Percentiles rank a stretch among this genome's conserved stretches.
Conservation (phyloP, 1,140 invertebrate species). For the Steinernema feltiae region DNA sequence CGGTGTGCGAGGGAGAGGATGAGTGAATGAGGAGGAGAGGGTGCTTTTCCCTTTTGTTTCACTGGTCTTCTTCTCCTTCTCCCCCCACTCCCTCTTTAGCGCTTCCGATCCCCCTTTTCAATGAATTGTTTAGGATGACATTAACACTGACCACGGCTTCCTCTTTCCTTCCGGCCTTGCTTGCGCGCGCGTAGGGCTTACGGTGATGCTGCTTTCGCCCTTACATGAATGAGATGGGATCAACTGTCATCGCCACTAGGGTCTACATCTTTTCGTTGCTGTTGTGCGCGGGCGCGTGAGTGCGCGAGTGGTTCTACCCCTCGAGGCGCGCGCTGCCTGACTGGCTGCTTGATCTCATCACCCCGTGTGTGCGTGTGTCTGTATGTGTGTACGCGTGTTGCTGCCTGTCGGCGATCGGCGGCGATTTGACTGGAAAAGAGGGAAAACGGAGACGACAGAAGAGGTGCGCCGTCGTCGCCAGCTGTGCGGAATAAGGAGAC, state of each 20-base stretch:
- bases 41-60: neutral
- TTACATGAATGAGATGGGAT: no score
- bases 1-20: no score
- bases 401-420: neutral
- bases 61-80: neutral
- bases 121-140: constrained; percentile 8
- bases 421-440: neutral
- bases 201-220: neutral
- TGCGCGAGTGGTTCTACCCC: neutral
- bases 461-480: neutral
- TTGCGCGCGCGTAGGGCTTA: neutral
- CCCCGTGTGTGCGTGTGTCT: neutral
- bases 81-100: neutral
- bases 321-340: neutral
- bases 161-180: neutral
- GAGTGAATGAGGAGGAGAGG: no score
- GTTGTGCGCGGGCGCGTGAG: neutral
- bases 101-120: neutral
- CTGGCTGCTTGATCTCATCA: neutral
- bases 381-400: no score
- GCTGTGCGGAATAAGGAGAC: neutral
- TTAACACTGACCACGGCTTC: neutral
- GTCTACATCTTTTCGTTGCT: neutral
- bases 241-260: no score
- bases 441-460: neutral